Conservation (phyloP, 2,113 vertebrate species). For the Physeter macrocephalus region DNA sequence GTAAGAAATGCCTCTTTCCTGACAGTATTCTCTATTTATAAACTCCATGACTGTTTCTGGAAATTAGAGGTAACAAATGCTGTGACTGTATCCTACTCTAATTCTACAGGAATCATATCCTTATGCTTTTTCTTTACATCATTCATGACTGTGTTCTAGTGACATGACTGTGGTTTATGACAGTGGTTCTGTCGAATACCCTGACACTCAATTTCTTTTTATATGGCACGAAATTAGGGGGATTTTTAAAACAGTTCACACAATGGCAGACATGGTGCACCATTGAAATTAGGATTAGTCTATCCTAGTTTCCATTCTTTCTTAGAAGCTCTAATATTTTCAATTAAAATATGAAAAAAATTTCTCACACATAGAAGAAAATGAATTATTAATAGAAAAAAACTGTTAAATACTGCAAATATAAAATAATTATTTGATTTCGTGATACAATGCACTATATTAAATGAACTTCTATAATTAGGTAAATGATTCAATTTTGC, state of each 20-base stretch:
- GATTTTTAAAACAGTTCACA: neutral
- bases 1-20: neutral
- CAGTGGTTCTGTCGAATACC: neutral
- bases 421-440: neutral
- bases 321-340: neutral
- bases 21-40: neutral
- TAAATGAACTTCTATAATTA: neutral
- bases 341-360: neutral
- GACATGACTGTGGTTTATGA: neutral
- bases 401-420: neutral
- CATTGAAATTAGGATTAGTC: neutral
- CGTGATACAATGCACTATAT: neutral
- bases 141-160: neutral
- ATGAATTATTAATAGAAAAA: neutral
- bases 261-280: neutral
- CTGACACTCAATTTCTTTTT: neutral
- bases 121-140: neutral
- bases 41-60: neutral
- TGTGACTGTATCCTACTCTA: neutral
- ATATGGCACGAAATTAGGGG: neutral
- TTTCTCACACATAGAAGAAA: neutral
- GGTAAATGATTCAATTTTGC: neutral
- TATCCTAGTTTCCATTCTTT: neutral
- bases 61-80: neutral
- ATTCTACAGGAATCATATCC: neutral